Percentiles rank a stretch among this genome's conserved stretches.
Conservation (phyloP, 2,113 vertebrate species). For the Eclectus roratus region DNA sequence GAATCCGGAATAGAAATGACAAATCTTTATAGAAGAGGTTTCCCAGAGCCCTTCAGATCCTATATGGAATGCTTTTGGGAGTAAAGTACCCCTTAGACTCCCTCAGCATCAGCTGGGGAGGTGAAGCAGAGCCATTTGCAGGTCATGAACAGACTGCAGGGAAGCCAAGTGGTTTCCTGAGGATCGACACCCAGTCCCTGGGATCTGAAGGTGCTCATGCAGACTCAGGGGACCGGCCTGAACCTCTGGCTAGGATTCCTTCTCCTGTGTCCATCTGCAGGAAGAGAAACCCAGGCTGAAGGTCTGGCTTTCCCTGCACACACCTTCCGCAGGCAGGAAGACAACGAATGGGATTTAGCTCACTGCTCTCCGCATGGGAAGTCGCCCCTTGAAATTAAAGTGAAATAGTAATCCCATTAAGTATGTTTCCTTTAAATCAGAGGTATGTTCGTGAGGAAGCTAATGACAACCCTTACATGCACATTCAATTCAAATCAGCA, state of each 20-base stretch:
- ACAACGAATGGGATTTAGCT: neutral
- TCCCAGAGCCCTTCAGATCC: neutral
- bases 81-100: neutral
- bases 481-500: constrained; percentile 65
- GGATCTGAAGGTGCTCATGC: neutral
- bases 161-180: neutral
- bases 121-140: fast-evolving
- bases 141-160: neutral
- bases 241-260: neutral
- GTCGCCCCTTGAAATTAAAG: constrained; percentile 8
- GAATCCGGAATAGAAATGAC: neutral
- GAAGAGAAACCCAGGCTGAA: neutral
- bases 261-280: fast-evolving
- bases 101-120: neutral
- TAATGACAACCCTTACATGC: constrained; percentile 63
- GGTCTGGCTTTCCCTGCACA: neutral
- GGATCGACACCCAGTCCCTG: neutral
- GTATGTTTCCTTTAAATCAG: constrained; percentile 60
- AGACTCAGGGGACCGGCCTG: neutral
- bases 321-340: neutral
- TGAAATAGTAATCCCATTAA: constrained; percentile 53
- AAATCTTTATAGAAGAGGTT: neutral
- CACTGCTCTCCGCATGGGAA: neutral
- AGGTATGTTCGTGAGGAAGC: constrained; percentile 48
- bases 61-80: neutral